Conservation (phyloP, 2,113 vertebrate species). For the Zosterops hypoxanthus region DNA sequence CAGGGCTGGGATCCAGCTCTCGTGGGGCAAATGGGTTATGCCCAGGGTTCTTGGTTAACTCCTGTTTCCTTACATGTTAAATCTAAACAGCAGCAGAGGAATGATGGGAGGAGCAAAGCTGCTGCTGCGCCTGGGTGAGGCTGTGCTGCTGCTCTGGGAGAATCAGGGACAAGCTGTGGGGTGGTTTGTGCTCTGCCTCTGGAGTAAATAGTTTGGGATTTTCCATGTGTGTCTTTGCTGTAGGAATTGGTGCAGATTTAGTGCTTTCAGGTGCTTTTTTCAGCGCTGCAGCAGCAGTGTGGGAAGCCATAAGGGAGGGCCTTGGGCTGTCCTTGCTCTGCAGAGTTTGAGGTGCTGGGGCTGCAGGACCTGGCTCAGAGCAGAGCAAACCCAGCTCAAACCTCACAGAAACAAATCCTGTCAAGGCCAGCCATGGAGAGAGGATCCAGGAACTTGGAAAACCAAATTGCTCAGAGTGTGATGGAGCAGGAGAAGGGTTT, state of each 20-base stretch:
- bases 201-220: not conserved
- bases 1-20: not conserved
- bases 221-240: not conserved
- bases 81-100: not conserved
- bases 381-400: not conserved
- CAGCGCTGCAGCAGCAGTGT: rapidly evolving
- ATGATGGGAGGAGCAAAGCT: not conserved
- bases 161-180: rapidly evolving
- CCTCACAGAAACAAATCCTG: not conserved
- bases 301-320: not conserved
- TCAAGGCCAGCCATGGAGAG: not conserved
- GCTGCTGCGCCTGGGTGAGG: not conserved
- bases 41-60: not conserved
- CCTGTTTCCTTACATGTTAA: not conserved
- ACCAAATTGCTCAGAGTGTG: not conserved
- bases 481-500: not conserved
- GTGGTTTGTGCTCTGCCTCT: not conserved
- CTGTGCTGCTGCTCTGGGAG: not conserved
- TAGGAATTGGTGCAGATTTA: not conserved
- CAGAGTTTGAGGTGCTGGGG: not conserved
- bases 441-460: not conserved
- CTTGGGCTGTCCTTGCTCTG: not conserved
- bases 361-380: not conserved
- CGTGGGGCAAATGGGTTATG: not conserved
- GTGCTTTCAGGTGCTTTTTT: not conserved